phyloP scores from a whole-genome alignment of 2,888 invertebrate species.

The Bibio marci region DNA sequence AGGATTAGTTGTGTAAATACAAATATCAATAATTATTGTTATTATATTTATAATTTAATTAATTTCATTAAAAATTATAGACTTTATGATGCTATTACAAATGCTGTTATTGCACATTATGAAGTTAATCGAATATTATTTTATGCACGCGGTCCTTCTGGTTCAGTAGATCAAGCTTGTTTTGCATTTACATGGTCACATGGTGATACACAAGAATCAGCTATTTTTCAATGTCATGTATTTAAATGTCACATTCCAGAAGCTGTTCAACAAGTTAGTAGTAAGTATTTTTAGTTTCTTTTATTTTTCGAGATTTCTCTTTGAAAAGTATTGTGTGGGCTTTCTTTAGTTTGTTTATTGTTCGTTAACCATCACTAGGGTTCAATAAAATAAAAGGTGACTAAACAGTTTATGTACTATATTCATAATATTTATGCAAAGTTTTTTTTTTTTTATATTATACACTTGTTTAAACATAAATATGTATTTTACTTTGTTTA shows the following conservation, averaged over 20 bases:
- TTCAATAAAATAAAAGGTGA: neutral
- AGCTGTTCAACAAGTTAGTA: slow-evolving; percentile 65
- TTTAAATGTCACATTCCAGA: slow-evolving; percentile 91
- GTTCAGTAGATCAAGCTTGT: slow-evolving; percentile 74
- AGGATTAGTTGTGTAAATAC: slow-evolving; percentile 76
- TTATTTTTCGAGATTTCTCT: slow-evolving; percentile 5
- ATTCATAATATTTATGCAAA: neutral
- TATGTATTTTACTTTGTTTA: too few species aligned
- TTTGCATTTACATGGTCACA: slow-evolving; percentile 97
- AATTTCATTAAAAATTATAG: slow-evolving; percentile 29
- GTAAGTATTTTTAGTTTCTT: slow-evolving; percentile 29
- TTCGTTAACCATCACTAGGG: neutral
- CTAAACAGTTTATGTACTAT: neutral
- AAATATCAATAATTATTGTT: neutral
- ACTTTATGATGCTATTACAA: slow-evolving; percentile 65
- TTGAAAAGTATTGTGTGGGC: neutral
- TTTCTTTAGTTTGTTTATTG: neutral
- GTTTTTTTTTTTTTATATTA: too few species aligned
- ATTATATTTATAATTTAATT: neutral
- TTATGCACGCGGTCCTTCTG: slow-evolving; percentile 78
- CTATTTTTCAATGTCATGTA: slow-evolving; percentile 92
- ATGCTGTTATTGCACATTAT: slow-evolving; percentile 72
- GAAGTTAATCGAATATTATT: slow-evolving; percentile 86
- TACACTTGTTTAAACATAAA: too few species aligned
- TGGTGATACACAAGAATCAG: slow-evolving; percentile 72